Evolutionary conservation across 2,113 vertebrate species (phyloP).

Genomic region (Lycaon pictus): DNA sequence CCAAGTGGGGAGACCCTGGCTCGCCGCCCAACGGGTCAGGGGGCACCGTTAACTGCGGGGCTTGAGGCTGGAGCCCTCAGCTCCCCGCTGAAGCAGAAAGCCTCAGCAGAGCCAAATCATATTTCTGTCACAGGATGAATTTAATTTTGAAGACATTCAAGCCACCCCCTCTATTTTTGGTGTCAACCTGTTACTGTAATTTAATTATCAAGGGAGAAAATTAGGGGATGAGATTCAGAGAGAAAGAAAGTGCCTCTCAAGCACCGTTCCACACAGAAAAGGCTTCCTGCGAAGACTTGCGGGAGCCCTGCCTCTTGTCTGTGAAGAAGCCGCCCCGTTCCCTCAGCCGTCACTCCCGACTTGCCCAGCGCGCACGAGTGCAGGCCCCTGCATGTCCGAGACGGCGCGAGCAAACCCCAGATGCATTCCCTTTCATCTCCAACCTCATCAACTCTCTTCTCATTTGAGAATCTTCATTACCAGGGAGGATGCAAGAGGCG

Average conservation of each 20-base stretch:
- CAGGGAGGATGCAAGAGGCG: not conserved
- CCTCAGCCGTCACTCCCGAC: accelerated
- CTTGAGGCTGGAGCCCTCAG: not conserved
- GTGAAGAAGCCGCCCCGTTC: accelerated
- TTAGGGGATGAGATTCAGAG: not conserved
- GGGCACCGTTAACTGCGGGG: not conserved
- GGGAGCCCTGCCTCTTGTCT: not conserved
- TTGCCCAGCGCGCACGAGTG: no score
- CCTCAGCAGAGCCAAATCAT: not conserved
- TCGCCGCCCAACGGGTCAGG: accelerated
- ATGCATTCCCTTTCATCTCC: not conserved
- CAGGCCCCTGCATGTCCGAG: not conserved
- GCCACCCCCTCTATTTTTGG: constrained; percentile 29
- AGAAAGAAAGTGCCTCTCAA: not conserved
- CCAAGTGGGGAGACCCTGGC: not conserved
- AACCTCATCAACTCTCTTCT: not conserved
- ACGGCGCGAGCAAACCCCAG: accelerated
- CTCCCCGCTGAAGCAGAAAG: not conserved
- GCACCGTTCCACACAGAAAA: not conserved
- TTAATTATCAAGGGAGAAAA: constrained; percentile 70
- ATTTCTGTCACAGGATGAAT: constrained; percentile 46
- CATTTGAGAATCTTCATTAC: not conserved
- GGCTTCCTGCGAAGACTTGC: not conserved
- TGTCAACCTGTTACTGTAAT: constrained; percentile 38
- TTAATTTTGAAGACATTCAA: constrained; percentile 47